Evolutionary conservation across 2,888 invertebrate species (phyloP).

Genomic region (Leptinotarsa tumamoca): DNA sequence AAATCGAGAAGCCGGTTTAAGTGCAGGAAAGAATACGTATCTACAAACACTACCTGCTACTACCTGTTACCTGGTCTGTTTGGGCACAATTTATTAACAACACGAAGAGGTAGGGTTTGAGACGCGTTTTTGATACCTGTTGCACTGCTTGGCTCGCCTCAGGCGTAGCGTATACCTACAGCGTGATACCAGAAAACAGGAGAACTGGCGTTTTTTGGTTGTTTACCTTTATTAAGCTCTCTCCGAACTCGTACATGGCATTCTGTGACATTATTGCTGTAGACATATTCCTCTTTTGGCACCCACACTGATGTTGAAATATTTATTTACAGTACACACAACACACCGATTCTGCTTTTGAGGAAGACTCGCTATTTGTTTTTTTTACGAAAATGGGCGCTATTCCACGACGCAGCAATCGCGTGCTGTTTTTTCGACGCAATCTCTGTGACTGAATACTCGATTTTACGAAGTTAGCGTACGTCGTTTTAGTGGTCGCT

Average conservation of each 20-base stretch:
- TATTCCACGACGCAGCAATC: constrained; percentile 60
- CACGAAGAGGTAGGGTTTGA: constrained; percentile 4
- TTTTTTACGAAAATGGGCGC: constrained; percentile 53
- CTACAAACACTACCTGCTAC: constrained; percentile 31
- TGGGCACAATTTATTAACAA: constrained; percentile 23
- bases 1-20: constrained; percentile 42
- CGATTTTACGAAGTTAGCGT: constrained; percentile 19
- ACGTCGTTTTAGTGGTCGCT: constrained; percentile 28
- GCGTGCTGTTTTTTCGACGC: constrained; percentile 52
- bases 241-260: constrained; percentile 82
- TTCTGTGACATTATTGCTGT: constrained; percentile 83
- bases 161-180: not conserved
- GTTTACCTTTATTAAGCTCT: constrained; percentile 78
- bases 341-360: constrained; percentile 59
- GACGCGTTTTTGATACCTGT: constrained; percentile 25
- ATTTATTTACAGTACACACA: constrained; percentile 47
- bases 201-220: constrained; percentile 17
- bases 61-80: constrained; percentile 38
- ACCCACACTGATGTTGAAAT: constrained; percentile 52
- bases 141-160: constrained; percentile 10
- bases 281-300: constrained; percentile 70
- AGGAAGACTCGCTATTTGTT: constrained; percentile 59
- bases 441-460: constrained; percentile 53
- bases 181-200: not conserved
- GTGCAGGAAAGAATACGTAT: constrained; percentile 31